Percentiles rank a stretch among this genome's conserved stretches.
These are phyloP conservation scores for Hydraecia micacea DNA, from an alignment of 2,888 invertebrate genomes.

Conservation along the genomic window DNA sequence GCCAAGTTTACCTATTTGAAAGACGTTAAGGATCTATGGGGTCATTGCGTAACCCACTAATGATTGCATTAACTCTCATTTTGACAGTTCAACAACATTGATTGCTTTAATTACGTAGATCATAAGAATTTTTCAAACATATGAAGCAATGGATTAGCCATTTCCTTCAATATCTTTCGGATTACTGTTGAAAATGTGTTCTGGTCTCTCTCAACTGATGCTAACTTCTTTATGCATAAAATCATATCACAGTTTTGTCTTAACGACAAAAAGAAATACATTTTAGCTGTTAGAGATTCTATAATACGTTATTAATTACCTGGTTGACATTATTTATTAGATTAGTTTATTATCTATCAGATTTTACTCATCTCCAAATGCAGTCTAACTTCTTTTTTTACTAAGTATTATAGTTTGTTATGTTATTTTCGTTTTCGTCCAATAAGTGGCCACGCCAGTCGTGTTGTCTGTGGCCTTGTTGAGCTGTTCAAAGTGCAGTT, in stretches of 20 bases:
- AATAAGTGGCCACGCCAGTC: slow-evolving; percentile 38
- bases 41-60: too few relatives aligned
- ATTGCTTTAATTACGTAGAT: not conserved
- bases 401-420: slow-evolving; percentile 14
- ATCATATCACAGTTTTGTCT: not conserved
- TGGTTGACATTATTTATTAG: not conserved
- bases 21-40: not conserved
- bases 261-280: not conserved
- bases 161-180: not conserved
- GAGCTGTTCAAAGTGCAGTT: slow-evolving; percentile 55
- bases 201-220: not conserved
- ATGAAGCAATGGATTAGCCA: not conserved
- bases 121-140: not conserved
- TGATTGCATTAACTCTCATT: not conserved
- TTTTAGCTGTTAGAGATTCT: not conserved
- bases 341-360: too few relatives aligned
- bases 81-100: not conserved
- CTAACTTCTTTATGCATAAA: not conserved
- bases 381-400: not conserved
- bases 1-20: slow-evolving; percentile 17
- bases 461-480: slow-evolving; percentile 52
- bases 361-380: not conserved
- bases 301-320: not conserved
- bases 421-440: slow-evolving; percentile 37
- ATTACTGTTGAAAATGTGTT: not conserved